phyloP scores from a whole-genome alignment of 2,888 invertebrate species.

The Trachelus tabidus region DNA sequence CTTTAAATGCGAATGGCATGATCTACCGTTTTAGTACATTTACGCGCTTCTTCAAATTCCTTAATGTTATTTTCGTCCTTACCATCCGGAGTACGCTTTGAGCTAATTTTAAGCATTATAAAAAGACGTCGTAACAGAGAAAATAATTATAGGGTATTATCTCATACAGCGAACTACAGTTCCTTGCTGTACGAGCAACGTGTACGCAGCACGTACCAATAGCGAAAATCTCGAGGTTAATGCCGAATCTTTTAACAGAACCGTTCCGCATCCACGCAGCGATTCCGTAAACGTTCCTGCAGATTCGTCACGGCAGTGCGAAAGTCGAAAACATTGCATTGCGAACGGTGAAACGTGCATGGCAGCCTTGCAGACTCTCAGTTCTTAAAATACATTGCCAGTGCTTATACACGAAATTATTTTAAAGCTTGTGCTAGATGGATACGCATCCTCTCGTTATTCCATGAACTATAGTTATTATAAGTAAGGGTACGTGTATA shows the following conservation, averaged over 20 bases:
- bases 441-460: not conserved
- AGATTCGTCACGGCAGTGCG: not conserved
- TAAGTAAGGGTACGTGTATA: not conserved
- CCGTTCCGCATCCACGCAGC: not conserved
- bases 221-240: not conserved
- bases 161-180: not conserved
- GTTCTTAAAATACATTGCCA: not conserved
- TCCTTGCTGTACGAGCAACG: not conserved
- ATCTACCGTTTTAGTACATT: not conserved
- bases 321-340: not conserved
- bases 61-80: not conserved
- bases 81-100: not conserved
- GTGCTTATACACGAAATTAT: not conserved
- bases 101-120: not conserved
- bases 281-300: not conserved
- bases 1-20: not conserved
- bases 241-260: not conserved
- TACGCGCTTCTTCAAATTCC: not conserved
- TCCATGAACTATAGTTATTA: not conserved
- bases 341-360: not conserved
- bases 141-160: not conserved
- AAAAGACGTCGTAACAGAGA: not conserved
- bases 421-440: not conserved
- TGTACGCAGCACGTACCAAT: not conserved
- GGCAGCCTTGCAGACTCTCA: not conserved